Evolutionary conservation across 2,113 vertebrate species (phyloP).

Genomic region (Bubo blakistoni): DNA sequence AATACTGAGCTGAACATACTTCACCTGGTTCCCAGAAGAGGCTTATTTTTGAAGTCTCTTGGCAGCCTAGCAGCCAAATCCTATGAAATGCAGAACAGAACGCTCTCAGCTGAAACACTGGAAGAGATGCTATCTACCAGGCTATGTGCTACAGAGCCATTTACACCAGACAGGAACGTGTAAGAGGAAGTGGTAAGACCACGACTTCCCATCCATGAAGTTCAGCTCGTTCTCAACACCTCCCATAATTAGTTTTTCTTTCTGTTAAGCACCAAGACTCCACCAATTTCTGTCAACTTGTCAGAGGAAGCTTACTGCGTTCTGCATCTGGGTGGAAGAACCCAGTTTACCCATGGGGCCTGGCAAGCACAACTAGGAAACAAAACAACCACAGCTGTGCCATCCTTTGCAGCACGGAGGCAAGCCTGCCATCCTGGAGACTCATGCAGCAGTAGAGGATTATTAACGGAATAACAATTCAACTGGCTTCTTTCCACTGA

Average conservation of each 20-base stretch:
- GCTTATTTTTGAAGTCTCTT: neutral
- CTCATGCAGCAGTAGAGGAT: neutral
- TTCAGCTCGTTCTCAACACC: neutral
- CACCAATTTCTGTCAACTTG: neutral
- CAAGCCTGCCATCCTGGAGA: neutral
- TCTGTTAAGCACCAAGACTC: neutral
- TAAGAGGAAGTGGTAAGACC: slow-evolving; percentile 7
- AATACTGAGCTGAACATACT: neutral
- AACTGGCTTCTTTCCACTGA: neutral
- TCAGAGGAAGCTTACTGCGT: neutral
- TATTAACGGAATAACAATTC: neutral
- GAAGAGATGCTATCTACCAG: neutral
- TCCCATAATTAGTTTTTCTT: neutral
- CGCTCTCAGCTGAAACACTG: neutral
- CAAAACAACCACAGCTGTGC: fast-evolving
- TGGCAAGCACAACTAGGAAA: neutral
- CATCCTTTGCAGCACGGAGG: neutral
- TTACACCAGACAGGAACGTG: neutral
- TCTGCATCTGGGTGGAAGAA: neutral
- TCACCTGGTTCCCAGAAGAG: neutral
- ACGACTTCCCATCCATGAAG: slow-evolving; percentile 38
- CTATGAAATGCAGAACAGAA: neutral
- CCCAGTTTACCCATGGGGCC: neutral
- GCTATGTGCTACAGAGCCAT: neutral
- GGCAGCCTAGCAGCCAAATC: neutral